A percentile compares a stretch with the other conserved stretches of the same genome.
Evolutionary conservation across 2,888 invertebrate species (phyloP).

Genomic region (Craniophora ligustri): DNA sequence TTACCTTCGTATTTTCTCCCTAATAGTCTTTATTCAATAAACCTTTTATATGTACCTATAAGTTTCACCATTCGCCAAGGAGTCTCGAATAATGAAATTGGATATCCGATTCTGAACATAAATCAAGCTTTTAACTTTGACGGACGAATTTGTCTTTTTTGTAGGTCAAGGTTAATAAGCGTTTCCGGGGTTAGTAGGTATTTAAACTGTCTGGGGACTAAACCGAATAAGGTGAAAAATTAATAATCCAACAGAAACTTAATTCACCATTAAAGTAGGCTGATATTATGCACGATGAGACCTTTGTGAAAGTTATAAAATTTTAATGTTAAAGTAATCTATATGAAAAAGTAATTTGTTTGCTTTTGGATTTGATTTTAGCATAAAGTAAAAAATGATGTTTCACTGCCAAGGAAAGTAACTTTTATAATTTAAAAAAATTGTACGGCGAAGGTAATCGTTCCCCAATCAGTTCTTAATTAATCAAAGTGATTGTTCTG

Average conservation of each 20-base stretch:
- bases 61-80: not conserved
- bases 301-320: conserved; percentile 11
- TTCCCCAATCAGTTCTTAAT: too few relatives aligned
- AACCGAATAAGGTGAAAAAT: conserved; percentile 8
- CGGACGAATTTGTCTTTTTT: conserved; percentile 28
- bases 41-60: not conserved
- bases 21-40: too few relatives aligned
- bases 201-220: conserved; percentile 12
- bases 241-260: conserved; percentile 1
- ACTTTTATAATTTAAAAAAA: too few relatives aligned
- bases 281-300: not conserved
- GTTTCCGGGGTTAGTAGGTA: conserved; percentile 29
- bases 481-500: too few relatives aligned
- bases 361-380: too few relatives aligned
- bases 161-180: conserved; percentile 46
- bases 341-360: not conserved
- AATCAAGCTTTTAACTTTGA: conserved; percentile 48
- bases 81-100: conserved; percentile 13
- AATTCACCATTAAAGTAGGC: not conserved
- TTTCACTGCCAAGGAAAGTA: too few relatives aligned
- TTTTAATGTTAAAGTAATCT: not conserved
- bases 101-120: conserved; percentile 21
- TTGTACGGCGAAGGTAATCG: too few relatives aligned
- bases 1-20: too few relatives aligned
- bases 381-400: too few relatives aligned